Evolutionary conservation across 2,888 invertebrate genomes (phyloP).

Genomic region (Saturnia pavonia): DNA sequence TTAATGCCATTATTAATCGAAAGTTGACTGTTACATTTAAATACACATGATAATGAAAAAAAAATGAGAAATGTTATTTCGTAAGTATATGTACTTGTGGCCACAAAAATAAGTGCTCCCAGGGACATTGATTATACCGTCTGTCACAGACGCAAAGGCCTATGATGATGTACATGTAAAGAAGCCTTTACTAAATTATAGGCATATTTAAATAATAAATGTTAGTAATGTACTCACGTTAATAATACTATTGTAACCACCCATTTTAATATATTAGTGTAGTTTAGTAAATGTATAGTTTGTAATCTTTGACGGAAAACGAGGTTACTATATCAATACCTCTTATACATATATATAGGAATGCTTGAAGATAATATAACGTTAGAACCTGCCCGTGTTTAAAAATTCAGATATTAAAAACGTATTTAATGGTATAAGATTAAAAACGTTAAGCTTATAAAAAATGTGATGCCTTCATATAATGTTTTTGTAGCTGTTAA

Average conservation of each 20-base stretch:
- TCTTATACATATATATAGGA: background rate
- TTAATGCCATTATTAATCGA: background rate
- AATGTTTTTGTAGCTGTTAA: background rate
- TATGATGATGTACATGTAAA: no score
- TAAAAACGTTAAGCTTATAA: background rate
- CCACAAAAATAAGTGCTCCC: no score
- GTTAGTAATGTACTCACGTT: background rate
- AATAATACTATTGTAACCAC: slow-evolving; percentile 5
- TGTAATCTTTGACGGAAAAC: background rate
- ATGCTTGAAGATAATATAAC: background rate
- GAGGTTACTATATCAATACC: slow-evolving; percentile 1
- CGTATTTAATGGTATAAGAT: background rate
- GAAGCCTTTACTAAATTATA: background rate
- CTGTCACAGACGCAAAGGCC: no score
- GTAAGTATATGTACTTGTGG: no score
- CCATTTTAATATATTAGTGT: background rate
- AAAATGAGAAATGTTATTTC: background rate
- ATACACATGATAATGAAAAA: background rate
- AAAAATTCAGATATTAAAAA: background rate
- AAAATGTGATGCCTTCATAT: background rate
- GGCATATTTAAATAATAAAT: background rate
- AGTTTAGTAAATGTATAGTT: background rate
- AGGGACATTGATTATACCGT: no score
- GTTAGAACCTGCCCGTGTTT: background rate
- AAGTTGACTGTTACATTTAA: background rate